Evolutionary conservation across 2,797 vertebrate species (phyloP), one percentile per base, ranked within the genome.

Genomic region (Sciurus vulgaris): DNA sequence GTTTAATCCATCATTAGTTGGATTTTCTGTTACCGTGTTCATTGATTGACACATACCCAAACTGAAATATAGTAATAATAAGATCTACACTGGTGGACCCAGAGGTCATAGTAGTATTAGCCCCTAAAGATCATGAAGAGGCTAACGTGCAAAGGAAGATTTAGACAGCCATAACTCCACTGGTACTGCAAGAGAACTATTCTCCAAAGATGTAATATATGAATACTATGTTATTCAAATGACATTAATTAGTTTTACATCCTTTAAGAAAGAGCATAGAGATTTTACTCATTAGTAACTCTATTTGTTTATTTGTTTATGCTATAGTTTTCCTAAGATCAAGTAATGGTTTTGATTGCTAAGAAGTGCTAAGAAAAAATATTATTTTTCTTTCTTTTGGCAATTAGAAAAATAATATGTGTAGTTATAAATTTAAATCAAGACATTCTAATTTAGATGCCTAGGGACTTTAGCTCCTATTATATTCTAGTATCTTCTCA

Each of bases 281-380:
- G 22, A 89, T 92, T 90, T 95, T 69, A 86, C 85, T 89, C 35
- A 63, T 49, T 18, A 78, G 6, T 70, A 83, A 91, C 87, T 81
- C 89, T 84, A 4, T 6, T 41, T 89, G 87, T 86, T 85, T 81
- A 9, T 63, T 65, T 92, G 6, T 83, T 93, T 90, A 86, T 65
- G 3, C 33, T 88, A 54, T 22, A 59, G 3, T 92, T 89, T 44
- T 83, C 28, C 33, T 35, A 91, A 77, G 47, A 35, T 79, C 84
- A 24, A 84, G 22, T 56, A 56, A 11, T 89, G 47, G 8, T 61
- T 85, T 93, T 92, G 22, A 78, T 56, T 92, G 33, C 8, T 49
- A 24, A 24, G 9, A 44, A 92, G 13, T 69, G 30, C 22, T 83
- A 61, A 78, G 63, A 86, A 93, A 94, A 84, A 86, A 47, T n/a